Conservation (phyloP, 2,113 vertebrate species). For the Pituophis catenifer region DNA sequence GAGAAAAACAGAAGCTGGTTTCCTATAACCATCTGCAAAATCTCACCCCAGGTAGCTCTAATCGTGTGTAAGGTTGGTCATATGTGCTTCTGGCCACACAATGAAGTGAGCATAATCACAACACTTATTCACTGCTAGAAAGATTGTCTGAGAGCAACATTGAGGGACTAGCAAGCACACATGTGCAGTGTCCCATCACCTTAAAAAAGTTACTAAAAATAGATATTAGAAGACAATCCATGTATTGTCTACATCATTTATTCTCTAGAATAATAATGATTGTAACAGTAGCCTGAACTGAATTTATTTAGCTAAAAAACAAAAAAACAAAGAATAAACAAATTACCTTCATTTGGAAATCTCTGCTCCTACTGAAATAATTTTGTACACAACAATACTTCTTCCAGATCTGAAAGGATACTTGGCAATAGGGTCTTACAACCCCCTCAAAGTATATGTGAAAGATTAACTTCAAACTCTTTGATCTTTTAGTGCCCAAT, state of each 20-base stretch:
- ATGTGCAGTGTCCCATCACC: neutral
- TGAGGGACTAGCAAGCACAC: neutral
- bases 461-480: neutral
- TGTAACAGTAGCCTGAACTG: neutral
- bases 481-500: too few species aligned
- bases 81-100: neutral
- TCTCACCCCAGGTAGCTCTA: neutral
- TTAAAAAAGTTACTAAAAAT: neutral
- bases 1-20: neutral
- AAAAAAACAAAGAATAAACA: neutral
- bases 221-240: neutral
- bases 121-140: neutral
- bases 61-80: neutral
- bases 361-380: neutral
- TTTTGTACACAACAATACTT: neutral
- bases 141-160: neutral
- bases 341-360: neutral
- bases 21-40: neutral
- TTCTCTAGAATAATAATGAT: neutral
- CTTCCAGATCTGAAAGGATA: neutral
- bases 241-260: neutral
- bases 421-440: neutral
- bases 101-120: neutral
- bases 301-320: neutral
- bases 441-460: neutral